Evolutionary conservation across 1,140 invertebrate genomes (phyloP).

Genomic region (Anastatus disparis): DNA sequence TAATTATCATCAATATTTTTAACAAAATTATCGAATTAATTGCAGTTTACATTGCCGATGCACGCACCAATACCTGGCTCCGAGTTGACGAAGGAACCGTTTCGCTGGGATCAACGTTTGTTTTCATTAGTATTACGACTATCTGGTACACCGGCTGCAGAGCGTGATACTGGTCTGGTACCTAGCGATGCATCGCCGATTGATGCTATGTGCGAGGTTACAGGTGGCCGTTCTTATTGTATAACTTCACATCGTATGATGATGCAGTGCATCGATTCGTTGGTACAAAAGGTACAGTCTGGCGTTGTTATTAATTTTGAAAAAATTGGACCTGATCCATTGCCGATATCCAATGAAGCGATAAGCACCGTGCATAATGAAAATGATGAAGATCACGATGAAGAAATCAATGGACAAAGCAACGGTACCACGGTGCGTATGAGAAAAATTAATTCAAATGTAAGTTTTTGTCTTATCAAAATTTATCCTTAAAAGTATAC

Average conservation of each 20-base stretch:
- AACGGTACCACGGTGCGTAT: constrained; percentile 35
- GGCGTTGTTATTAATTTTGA: constrained; percentile 99
- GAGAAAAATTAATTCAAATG: no score
- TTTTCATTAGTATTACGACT: constrained; percentile 94
- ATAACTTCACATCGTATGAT: constrained; percentile 95
- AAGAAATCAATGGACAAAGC: constrained; percentile 44
- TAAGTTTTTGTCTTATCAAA: no score
- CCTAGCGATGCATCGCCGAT: constrained; percentile 93
- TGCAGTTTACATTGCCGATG: constrained; percentile 91
- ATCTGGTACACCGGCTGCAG: constrained; percentile 79
- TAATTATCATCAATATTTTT: no score
- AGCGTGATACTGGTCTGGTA: constrained; percentile 78
- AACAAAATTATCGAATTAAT: no score
- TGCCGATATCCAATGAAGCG: constrained; percentile 70
- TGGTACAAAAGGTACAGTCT: constrained; percentile 97
- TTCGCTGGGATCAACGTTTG: constrained; percentile 98
- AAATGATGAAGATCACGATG: constrained; percentile 59
- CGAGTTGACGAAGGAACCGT: constrained; percentile 97
- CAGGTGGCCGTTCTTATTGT: constrained; percentile 95
- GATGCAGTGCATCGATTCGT: constrained; percentile 94
- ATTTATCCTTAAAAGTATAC: no score
- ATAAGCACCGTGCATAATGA: constrained; percentile 51
- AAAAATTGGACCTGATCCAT: constrained; percentile 91
- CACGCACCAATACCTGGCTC: constrained; percentile 92
- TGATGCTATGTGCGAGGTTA: constrained; percentile 99